A percentile compares a stretch with the other conserved stretches of the same genome.
Conservation (phyloP, 2,797 vertebrate genomes). For the Orientallactaga sibirica region DNA sequence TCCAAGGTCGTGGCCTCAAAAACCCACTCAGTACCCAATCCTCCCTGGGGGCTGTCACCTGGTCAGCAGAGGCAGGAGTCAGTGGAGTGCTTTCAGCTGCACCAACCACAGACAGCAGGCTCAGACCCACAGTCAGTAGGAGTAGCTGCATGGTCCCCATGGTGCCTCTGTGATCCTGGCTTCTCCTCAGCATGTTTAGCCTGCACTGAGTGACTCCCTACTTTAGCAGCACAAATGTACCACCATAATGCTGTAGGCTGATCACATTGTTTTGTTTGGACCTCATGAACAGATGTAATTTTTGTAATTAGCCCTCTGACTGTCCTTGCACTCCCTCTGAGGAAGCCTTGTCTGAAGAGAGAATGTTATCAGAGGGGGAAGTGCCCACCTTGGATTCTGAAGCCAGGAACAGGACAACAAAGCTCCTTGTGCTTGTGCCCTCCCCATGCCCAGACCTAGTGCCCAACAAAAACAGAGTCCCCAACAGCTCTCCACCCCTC, state of each 20-base stretch:
- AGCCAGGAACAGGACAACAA: not conserved
- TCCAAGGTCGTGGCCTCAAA: not conserved
- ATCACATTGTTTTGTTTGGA: not conserved
- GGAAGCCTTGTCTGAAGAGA: not conserved
- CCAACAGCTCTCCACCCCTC: not conserved
- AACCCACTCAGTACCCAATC: not conserved
- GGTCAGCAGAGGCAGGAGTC: not conserved
- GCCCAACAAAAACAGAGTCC: not conserved
- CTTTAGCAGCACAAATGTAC: not conserved
- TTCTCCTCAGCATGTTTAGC: not conserved
- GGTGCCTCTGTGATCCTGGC: not conserved
- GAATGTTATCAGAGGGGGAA: not conserved
- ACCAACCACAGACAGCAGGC: not conserved
- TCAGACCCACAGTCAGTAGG: not conserved
- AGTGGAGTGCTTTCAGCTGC: not conserved
- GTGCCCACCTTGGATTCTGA: no score
- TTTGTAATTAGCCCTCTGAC: not conserved
- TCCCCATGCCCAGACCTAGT: not conserved
- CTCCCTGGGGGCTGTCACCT: not conserved
- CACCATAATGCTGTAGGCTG: not conserved
- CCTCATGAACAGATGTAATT: not conserved
- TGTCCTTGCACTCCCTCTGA: not conserved
- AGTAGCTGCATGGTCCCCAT: not conserved
- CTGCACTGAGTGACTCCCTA: not conserved
- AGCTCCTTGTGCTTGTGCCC: no score